Conservation (phyloP, 2,113 vertebrate species). For the Equus quagga region DNA sequence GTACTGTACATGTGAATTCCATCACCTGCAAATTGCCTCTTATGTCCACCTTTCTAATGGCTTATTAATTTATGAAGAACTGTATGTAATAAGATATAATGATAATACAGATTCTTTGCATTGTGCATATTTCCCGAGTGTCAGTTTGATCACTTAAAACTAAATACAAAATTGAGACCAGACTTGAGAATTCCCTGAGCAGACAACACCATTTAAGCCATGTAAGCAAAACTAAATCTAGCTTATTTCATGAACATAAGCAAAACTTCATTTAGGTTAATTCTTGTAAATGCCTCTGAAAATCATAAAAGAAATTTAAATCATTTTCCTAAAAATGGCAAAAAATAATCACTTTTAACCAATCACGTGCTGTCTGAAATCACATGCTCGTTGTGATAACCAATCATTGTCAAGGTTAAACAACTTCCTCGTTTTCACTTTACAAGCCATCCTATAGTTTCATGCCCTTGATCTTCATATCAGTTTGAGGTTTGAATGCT, state of each 20-base stretch:
- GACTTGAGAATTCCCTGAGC: neutral
- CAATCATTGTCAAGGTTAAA: neutral
- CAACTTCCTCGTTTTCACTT: neutral
- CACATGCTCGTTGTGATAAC: neutral
- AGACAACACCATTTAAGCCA: neutral
- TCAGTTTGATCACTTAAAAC: neutral
- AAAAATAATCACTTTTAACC: neutral
- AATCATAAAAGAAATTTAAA: neutral
- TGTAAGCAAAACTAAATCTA: neutral
- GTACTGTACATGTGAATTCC: neutral
- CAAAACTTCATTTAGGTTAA: neutral
- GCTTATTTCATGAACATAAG: neutral
- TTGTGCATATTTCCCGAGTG: neutral
- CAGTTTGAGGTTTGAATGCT: neutral
- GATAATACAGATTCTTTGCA: neutral
- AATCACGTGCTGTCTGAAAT: neutral
- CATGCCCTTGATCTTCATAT: neutral
- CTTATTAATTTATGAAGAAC: neutral
- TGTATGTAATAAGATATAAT: neutral
- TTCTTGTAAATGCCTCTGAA: neutral
- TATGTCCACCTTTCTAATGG: neutral
- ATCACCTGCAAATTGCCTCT: neutral
- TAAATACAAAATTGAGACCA: neutral
- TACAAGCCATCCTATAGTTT: neutral
- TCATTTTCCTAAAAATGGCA: neutral